Base-by-base conservation (phyloP, 2,888 invertebrate genomes). In the Perithous albicinctus region DNA sequence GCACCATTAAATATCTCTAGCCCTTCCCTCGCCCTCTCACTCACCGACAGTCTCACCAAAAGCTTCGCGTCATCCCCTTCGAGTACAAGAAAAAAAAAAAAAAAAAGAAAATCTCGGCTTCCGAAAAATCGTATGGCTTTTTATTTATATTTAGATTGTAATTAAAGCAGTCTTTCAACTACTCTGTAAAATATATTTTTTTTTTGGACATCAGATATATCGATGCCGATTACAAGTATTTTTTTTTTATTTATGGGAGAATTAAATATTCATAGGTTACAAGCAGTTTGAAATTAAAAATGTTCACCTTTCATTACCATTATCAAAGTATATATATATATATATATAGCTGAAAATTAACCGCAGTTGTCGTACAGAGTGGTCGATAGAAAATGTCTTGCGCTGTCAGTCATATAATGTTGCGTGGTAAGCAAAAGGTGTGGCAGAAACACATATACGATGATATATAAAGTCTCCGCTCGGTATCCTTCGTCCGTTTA, bases 1-100 rank as follows among this genome's bases (percentile, higher is more conserved):
- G 91, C 91, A 89, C 91, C 92, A 92, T 92, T 92, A 92, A 92
- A 89, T 92, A 90, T 90, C 89, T 90, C 89, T 87, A 86, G 88
- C 89, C 86, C 83, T 84, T 85, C 78, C 81, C 78, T 76, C 85
- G 61, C 76, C 81, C 85, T 72, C 69, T 43, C n/a, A n/a, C 70
- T 64, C 56, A 61, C 54, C 43, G 23, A 46, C 43, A 12, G n/a
- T 66, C 46, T 59, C 64, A 59, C 59, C 43, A 59, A 64, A 26
- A n/a, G n/a, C n/a, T n/a, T 48, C 70, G 75, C 32, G 63, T 70
- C 38, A 23, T 67, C 20, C 59, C 70, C 29, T 73, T 67, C 56
- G 77, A 18, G 59, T 43, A 66, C 35, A n/a, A 7, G 56, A 63
- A 69, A 72, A n/a, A n/a, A n/a, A n/a, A n/a, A n/a, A n/a, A n/a